Percentiles rank a stretch among this genome's conserved stretches.
phyloP scores from a whole-genome alignment of 2,113 vertebrate species.

The Asarcornis scutulata region DNA sequence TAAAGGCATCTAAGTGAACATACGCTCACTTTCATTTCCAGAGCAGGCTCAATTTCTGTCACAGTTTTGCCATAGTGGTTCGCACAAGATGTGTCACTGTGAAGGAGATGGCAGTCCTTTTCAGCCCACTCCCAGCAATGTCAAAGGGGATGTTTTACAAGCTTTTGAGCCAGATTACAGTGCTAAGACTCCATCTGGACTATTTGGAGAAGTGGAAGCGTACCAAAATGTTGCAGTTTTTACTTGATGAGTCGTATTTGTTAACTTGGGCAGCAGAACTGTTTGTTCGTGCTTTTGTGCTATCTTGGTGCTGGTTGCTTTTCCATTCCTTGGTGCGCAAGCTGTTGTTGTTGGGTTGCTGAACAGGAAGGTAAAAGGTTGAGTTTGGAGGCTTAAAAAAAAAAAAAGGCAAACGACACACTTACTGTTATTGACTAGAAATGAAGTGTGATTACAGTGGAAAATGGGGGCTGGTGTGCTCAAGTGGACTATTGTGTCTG shows the following conservation, averaged over 20 bases:
- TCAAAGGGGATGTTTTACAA: neutral
- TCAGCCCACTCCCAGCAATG: neutral
- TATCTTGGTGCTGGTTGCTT: neutral
- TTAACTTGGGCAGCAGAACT: neutral
- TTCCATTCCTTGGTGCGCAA: neutral
- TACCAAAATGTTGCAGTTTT: neutral
- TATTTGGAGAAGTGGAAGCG: slow-evolving; percentile 33
- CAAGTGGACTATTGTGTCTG: neutral
- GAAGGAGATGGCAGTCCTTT: neutral
- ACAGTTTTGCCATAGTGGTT: neutral
- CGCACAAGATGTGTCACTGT: neutral
- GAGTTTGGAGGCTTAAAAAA: neutral
- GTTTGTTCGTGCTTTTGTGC: neutral
- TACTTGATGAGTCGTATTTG: neutral
- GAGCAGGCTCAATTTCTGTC: neutral
- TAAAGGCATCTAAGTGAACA: neutral
- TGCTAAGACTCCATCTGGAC: neutral
- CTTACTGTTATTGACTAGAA: slow-evolving; percentile 16
- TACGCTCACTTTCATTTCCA: neutral
- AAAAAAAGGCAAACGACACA: rapidly evolving
- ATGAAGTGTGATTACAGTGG: slow-evolving; percentile 13
- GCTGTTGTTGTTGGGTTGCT: neutral
- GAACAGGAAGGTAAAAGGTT: neutral
- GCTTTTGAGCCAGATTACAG: neutral
- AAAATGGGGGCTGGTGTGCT: neutral